Conservation (phyloP, 2,797 vertebrate genomes). For the Anguilla obscura region DNA sequence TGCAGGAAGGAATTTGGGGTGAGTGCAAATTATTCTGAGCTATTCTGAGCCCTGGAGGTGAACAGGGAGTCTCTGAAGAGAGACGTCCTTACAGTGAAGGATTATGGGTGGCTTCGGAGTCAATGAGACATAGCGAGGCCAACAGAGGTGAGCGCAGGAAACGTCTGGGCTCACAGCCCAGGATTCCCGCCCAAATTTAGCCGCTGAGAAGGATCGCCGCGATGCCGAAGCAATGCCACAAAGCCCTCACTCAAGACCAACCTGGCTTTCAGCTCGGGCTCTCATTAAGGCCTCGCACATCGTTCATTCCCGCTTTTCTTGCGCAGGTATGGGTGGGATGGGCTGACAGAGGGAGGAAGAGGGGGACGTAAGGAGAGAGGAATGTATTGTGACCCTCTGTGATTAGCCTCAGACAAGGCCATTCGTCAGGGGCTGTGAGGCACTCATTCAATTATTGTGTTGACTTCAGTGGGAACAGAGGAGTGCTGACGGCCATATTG, state of each 20-base stretch:
- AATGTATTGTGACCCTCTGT: not conserved
- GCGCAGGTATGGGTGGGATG: not conserved
- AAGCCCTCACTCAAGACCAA: not conserved
- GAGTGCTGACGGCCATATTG: constrained; percentile 9
- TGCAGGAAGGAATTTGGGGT: not conserved
- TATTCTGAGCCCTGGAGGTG: not conserved
- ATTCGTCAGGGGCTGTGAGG: constrained; percentile 9
- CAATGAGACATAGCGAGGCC: not conserved
- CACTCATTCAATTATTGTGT: constrained; percentile 19
- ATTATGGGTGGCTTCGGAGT: not conserved
- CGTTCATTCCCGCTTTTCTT: not conserved
- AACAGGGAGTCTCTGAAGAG: not conserved
- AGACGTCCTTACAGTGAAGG: not conserved
- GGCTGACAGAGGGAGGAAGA: not conserved
- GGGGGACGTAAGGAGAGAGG: not conserved
- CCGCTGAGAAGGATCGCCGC: not conserved
- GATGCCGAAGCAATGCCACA: not conserved
- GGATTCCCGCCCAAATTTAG: not conserved
- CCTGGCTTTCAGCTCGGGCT: not conserved
- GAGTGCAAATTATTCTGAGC: not conserved
- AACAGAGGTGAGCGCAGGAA: not conserved
- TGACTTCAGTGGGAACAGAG: not conserved
- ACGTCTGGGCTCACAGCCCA: not conserved
- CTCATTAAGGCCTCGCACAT: not conserved
- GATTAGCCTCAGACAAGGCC: constrained; percentile 6